A percentile compares a stretch with the other conserved stretches of the same genome.
phyloP scores from a whole-genome alignment of 2,888 invertebrate species.

The Hypomecis punctinalis region DNA sequence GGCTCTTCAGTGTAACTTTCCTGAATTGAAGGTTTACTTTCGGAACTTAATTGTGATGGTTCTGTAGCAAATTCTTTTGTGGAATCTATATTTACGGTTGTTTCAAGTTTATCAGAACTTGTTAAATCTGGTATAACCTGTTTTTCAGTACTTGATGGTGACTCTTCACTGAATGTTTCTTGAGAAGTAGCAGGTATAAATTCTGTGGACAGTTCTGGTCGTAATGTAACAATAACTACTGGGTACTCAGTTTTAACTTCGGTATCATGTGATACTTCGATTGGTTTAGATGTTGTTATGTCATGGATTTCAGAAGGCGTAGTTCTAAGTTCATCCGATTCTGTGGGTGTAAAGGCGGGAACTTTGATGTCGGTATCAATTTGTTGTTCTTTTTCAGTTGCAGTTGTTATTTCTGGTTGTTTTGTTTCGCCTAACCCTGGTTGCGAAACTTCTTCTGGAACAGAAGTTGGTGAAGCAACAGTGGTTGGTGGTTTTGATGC shows the following conservation, averaged over 20 bases:
- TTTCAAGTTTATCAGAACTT: slow-evolving; percentile 17
- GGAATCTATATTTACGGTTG: slow-evolving; percentile 1
- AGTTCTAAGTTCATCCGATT: slow-evolving; percentile 22
- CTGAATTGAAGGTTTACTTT: slow-evolving; percentile 3
- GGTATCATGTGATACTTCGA: slow-evolving; percentile 6
- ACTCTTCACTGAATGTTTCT: slow-evolving; percentile 6
- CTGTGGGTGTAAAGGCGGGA: slow-evolving; percentile 10
- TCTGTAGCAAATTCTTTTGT: slow-evolving; percentile 9
- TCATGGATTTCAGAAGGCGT: slow-evolving; percentile 20
- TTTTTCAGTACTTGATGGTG: not conserved
- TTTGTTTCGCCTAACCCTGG: slow-evolving; percentile 23
- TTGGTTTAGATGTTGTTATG: slow-evolving; percentile 27
- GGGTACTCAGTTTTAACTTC: slow-evolving; percentile 31
- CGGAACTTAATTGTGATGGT: slow-evolving; percentile 13
- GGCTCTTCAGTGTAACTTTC: slow-evolving; percentile 21
- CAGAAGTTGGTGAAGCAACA: not conserved
- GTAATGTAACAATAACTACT: slow-evolving; percentile 14
- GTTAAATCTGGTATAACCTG: slow-evolving; percentile 5
- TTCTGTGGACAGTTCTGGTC: slow-evolving; percentile 21
- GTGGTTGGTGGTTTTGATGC: slow-evolving; percentile 19
- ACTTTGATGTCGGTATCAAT: slow-evolving; percentile 12
- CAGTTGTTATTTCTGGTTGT: slow-evolving; percentile 16
- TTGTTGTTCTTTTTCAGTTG: slow-evolving; percentile 17
- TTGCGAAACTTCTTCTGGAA: not conserved
- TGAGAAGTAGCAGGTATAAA: slow-evolving; percentile 1